phyloP scores from a whole-genome alignment of 2,888 invertebrate species.

The Tenthredo mesomela region DNA sequence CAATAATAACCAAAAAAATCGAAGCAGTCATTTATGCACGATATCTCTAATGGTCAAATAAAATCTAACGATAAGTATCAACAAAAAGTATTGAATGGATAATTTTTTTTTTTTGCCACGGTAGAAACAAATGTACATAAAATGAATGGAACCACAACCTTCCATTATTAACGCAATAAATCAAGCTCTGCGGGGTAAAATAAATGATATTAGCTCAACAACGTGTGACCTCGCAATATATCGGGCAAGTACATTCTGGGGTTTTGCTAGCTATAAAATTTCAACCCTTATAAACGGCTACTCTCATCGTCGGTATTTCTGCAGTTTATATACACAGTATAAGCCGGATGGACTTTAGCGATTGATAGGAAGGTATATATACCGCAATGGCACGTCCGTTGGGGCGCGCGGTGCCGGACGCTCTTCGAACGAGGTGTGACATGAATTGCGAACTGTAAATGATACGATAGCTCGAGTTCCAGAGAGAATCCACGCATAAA shows the following conservation, averaged over 20 bases:
- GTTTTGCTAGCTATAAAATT: conserved; percentile 17
- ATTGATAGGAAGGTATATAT: conserved; percentile 18
- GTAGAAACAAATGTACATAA: background rate
- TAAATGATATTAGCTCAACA: conserved; percentile 23
- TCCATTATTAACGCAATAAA: conserved; percentile 11
- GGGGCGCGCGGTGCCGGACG: background rate
- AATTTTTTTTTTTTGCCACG: background rate
- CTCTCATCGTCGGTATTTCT: conserved; percentile 21
- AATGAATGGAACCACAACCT: background rate
- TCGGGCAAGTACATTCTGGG: conserved; percentile 28
- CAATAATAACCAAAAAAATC: conserved; percentile 8
- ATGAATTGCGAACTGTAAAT: conserved; percentile 30
- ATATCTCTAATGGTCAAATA: conserved; percentile 50
- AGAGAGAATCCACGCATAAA: background rate
- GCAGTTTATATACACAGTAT: background rate
- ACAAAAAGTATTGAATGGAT: background rate
- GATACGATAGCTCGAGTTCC: conserved; percentile 2
- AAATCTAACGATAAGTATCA: background rate
- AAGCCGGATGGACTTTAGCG: conserved; percentile 19
- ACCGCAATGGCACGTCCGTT: conserved; percentile 32
- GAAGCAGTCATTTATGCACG: conserved; percentile 27
- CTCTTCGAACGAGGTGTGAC: conserved; percentile 29
- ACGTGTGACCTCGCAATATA: conserved; percentile 18
- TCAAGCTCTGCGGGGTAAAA: background rate
- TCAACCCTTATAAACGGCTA: conserved; percentile 11